These are phyloP conservation scores for Panulirus ornatus DNA, from an alignment of 1,140 invertebrate species.

Conservation along the genomic window DNA sequence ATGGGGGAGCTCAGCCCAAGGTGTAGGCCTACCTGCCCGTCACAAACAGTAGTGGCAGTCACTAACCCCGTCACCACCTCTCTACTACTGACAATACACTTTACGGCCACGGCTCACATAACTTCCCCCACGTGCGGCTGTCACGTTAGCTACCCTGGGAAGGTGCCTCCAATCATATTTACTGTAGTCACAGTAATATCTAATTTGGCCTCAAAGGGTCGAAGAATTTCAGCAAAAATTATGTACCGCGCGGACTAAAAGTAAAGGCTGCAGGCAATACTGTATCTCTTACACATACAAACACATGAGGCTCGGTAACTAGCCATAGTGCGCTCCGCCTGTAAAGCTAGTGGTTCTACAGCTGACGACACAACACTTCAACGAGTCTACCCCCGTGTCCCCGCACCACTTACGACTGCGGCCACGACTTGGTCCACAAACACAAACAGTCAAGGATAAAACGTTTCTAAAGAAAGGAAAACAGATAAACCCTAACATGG, in stretches of 20 bases:
- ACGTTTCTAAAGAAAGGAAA: no score
- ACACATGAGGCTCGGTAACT: not conserved
- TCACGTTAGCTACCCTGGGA: no score
- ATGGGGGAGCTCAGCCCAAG: no score
- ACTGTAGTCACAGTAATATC: no score
- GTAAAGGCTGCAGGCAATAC: not conserved
- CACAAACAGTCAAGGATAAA: no score
- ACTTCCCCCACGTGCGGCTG: no score
- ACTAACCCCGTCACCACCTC: not conserved
- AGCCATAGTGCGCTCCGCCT: not conserved
- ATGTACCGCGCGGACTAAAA: no score
- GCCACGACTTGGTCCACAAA: no score
- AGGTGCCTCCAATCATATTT: no score
- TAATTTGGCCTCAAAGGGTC: no score
- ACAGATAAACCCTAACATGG: not conserved
- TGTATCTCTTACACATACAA: not conserved
- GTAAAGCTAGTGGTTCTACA: not conserved
- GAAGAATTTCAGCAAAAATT: no score
- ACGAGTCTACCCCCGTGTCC: not conserved
- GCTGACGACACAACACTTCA: not conserved
- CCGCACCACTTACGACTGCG: not conserved
- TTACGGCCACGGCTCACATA: not conserved
- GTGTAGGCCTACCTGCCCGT: no score
- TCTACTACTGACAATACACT: not conserved
- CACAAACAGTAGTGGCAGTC: not conserved